These are phyloP conservation scores for Drosophila fuyamai DNA, from an alignment of 1,140 invertebrate species.

Conservation along the genomic window DNA sequence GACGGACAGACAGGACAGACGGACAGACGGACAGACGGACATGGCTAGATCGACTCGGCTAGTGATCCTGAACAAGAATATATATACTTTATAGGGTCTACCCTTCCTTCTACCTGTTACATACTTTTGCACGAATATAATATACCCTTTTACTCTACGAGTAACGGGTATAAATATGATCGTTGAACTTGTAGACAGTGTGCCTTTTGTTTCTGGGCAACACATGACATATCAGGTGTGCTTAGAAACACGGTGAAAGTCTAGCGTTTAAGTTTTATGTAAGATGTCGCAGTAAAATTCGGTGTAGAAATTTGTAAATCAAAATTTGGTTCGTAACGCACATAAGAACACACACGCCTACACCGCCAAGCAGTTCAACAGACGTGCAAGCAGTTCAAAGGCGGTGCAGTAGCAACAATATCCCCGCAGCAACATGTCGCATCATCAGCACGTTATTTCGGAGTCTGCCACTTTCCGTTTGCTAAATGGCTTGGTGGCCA, in stretches of 20 bases:
- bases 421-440: constrained; percentile 15
- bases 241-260: constrained; percentile 55
- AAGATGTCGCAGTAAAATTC: constrained; percentile 68
- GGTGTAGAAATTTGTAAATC: constrained; percentile 58
- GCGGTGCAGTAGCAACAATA: neutral
- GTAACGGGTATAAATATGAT: too few species aligned
- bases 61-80: too few species aligned
- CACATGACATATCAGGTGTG: neutral
- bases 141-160: too few species aligned
- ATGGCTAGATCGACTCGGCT: too few species aligned
- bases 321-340: constrained; percentile 52
- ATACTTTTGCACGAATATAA: too few species aligned
- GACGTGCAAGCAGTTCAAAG: constrained; percentile 7
- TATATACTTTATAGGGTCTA: too few species aligned
- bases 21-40: too few species aligned
- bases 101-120: too few species aligned
- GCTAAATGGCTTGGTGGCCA: constrained; percentile 37
- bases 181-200: neutral
- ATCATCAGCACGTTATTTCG: constrained; percentile 22
- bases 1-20: too few species aligned
- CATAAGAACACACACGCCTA: constrained; percentile 12
- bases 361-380: constrained; percentile 9
- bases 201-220: constrained; percentile 5
- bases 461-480: constrained; percentile 59
- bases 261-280: constrained; percentile 62